These are phyloP conservation scores for Catostylus mosaicus DNA, from an alignment of 30 jellyfish, hydroid and myxozoan genomes.

Conservation along the genomic window DNA sequence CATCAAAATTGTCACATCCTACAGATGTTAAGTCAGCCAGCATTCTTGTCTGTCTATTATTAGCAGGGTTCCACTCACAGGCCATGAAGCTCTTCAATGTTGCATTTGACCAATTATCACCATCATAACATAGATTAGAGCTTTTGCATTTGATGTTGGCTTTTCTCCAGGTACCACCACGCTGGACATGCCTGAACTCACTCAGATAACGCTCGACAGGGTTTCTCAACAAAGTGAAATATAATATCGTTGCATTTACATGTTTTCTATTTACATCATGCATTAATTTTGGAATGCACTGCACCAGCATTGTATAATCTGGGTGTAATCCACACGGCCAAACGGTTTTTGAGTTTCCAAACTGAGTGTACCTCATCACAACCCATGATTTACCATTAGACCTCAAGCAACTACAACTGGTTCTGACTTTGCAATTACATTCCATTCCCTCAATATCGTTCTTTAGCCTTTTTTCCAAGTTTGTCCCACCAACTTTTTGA, in stretches of 20 bases:
- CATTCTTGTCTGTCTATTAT: slow-evolving; percentile 92
- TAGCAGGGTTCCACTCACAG: slow-evolving; percentile 78
- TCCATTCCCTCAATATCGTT: slow-evolving; percentile 37
- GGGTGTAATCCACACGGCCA: slow-evolving; percentile 99
- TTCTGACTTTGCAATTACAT: slow-evolving; percentile 52
- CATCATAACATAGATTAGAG: slow-evolving; percentile 62
- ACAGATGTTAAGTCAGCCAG: slow-evolving; percentile 69
- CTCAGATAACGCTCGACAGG: slow-evolving; percentile 84
- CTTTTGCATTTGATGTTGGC: slow-evolving; percentile 59
- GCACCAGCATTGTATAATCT: slow-evolving; percentile 58
- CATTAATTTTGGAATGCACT: slow-evolving; percentile 75
- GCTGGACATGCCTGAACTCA: slow-evolving; percentile 90
- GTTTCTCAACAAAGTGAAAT: slow-evolving; percentile 74
- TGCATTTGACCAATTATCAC: slow-evolving; percentile 56
- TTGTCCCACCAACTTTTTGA: slow-evolving; percentile 96
- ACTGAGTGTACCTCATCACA: slow-evolving; percentile 73
- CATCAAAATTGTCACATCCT: slow-evolving; percentile 43
- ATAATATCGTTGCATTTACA: slow-evolving; percentile 36
- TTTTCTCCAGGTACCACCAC: slow-evolving; percentile 90
- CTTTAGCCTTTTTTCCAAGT: slow-evolving; percentile 62
- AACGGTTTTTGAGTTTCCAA: background rate
- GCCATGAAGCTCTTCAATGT: slow-evolving; percentile 57
- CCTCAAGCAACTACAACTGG: slow-evolving; percentile 70
- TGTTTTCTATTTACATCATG: slow-evolving; percentile 3
- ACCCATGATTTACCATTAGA: slow-evolving; percentile 75